Percentiles rank a stretch among this genome's conserved stretches.
Conservation (phyloP, 2,797 vertebrate genomes). For the Diceros bicornis region DNA sequence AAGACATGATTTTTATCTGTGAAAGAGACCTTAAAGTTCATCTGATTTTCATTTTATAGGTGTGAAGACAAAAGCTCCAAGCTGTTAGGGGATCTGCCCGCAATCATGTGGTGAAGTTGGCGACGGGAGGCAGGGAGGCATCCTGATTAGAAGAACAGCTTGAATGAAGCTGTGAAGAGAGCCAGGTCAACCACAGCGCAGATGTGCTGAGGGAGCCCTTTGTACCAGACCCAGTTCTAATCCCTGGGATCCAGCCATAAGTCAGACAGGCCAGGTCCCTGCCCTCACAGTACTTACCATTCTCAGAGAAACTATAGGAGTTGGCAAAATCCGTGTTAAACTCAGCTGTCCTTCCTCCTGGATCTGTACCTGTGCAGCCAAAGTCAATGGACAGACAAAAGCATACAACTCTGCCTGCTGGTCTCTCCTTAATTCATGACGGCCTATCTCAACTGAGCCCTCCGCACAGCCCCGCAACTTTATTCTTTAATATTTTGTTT, state of each 20-base stretch:
- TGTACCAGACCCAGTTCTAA: not conserved
- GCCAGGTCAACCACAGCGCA: not conserved
- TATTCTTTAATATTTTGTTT: not conserved
- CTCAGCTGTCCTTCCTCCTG: not conserved
- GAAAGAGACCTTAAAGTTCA: constrained; percentile 37
- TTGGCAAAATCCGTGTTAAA: not conserved
- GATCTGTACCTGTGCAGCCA: not conserved
- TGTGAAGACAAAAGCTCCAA: not conserved
- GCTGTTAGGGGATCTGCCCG: not conserved
- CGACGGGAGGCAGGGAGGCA: not conserved
- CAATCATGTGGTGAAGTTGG: not conserved
- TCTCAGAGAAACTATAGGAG: not conserved
- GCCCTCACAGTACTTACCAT: not conserved
- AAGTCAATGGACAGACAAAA: not conserved
- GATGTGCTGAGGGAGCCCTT: not conserved
- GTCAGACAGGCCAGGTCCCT: not conserved
- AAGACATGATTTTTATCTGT: constrained; percentile 44
- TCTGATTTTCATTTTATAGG: constrained; percentile 36
- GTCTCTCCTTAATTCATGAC: not conserved
- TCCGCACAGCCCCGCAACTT: not conserved
- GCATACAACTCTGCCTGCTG: not conserved
- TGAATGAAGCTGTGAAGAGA: not conserved
- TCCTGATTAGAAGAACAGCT: not conserved
- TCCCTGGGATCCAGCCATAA: not conserved
- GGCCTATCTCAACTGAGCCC: not conserved